Evolutionary conservation across 53 echinoderm and acorn worm species (phyloP).

Genomic region (Antedon mediterranea): DNA sequence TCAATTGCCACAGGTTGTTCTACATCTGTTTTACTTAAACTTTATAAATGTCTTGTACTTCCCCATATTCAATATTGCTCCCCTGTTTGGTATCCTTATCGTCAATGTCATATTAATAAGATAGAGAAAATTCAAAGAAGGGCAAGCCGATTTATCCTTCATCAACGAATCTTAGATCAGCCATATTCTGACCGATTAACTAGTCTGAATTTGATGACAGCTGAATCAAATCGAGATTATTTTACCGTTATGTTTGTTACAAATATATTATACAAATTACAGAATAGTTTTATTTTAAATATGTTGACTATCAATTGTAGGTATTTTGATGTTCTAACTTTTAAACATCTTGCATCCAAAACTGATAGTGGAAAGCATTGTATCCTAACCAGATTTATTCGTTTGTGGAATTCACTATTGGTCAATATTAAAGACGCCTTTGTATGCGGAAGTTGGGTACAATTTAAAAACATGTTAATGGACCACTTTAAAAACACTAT

Average conservation of each 20-base stretch:
- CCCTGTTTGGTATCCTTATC: too few relatives aligned
- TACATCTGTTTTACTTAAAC: too few relatives aligned
- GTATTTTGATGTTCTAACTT: not conserved
- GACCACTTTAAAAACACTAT: not conserved
- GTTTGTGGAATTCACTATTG: not conserved
- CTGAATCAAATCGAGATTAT: too few relatives aligned
- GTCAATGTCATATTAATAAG: too few relatives aligned
- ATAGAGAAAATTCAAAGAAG: too few relatives aligned
- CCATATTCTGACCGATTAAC: too few relatives aligned
- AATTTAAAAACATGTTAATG: not conserved
- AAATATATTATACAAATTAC: not conserved
- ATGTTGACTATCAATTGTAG: not conserved
- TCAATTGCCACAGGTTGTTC: too few relatives aligned
- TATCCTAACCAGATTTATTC: not conserved
- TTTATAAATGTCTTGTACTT: too few relatives aligned
- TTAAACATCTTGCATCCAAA: not conserved
- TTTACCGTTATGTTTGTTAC: conserved; percentile 1
- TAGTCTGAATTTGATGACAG: too few relatives aligned
- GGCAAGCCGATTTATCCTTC: too few relatives aligned
- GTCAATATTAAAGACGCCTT: not conserved
- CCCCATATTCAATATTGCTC: too few relatives aligned
- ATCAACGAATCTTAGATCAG: too few relatives aligned
- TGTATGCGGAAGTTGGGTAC: not conserved
- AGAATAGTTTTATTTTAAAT: not conserved
- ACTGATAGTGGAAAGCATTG: not conserved